Conservation (phyloP, 1,140 invertebrate species). For the Tenebrio molitor region DNA sequence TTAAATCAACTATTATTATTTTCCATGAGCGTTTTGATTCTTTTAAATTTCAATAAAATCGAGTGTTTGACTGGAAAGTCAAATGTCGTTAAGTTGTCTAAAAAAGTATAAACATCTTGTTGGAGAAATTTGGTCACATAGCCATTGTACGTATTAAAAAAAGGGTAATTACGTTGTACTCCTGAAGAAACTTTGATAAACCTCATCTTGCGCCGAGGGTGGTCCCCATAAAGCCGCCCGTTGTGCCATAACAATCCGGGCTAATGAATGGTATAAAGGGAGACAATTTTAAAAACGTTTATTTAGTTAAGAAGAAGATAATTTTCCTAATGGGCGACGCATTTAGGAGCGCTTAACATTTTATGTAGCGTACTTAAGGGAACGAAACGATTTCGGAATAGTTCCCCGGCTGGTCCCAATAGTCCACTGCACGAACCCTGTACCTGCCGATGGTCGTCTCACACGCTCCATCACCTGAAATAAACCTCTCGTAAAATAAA, state of each 20-base stretch:
- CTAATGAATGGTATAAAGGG: background rate
- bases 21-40: no score
- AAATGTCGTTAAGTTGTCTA: no score
- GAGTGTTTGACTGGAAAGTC: no score
- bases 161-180: no score
- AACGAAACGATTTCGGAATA: slow-evolving; percentile 57
- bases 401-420: slow-evolving; percentile 55
- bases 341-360: slow-evolving; percentile 31
- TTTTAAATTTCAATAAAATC: no score
- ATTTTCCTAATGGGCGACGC: slow-evolving; percentile 16
- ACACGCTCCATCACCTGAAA: slow-evolving; percentile 45
- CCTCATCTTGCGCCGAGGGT: background rate
- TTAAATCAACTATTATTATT: no score
- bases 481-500: slow-evolving; percentile 48
- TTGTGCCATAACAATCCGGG: background rate
- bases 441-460: slow-evolving; percentile 54
- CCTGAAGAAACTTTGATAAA: background rate
- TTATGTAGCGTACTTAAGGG: slow-evolving; percentile 46
- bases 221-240: background rate
- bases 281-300: slow-evolving; percentile 5
- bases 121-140: no score
- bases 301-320: slow-evolving; percentile 28
- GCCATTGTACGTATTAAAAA: no score
- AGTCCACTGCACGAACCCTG: slow-evolving; percentile 59
- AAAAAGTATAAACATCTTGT: no score